A percentile compares a stretch with the other conserved stretches of the same genome.
Evolutionary conservation across 2,113 vertebrate genomes (phyloP).

Genomic region (Puffinus mauretanicus): DNA sequence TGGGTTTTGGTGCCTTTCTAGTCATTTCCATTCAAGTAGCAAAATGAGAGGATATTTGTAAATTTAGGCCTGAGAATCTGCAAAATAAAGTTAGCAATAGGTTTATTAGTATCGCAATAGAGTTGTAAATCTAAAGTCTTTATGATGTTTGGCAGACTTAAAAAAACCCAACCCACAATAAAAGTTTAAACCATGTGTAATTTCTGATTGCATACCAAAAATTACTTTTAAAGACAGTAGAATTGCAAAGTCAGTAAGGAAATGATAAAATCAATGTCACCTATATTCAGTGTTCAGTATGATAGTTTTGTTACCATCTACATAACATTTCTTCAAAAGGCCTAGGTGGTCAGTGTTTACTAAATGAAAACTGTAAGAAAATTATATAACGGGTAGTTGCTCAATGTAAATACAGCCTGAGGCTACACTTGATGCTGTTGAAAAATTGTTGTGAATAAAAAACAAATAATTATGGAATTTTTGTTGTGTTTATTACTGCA

Average conservation of each 20-base stretch:
- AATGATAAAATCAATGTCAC: neutral
- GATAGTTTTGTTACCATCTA: neutral
- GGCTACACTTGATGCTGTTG: neutral
- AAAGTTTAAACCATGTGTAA: neutral
- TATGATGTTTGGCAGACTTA: neutral
- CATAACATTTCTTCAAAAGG: neutral
- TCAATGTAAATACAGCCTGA: neutral
- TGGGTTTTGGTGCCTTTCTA: neutral
- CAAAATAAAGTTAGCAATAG: neutral
- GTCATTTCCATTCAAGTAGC: neutral
- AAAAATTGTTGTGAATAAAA: neutral
- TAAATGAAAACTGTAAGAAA: neutral
- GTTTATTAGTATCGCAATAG: neutral
- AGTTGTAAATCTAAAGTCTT: neutral
- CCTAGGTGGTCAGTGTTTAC: neutral
- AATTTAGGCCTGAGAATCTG: neutral
- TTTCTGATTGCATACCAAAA: neutral
- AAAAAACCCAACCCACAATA: neutral
- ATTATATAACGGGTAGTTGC: neutral
- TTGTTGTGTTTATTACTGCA: neutral
- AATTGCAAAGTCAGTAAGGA: neutral
- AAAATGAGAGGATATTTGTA: neutral
- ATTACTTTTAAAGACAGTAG: neutral
- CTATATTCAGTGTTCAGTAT: neutral
- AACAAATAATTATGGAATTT: neutral